Percentiles rank a stretch among this genome's conserved stretches.
Conservation (phyloP, 1,140 invertebrate species). For the Neodiprion fabricii region DNA sequence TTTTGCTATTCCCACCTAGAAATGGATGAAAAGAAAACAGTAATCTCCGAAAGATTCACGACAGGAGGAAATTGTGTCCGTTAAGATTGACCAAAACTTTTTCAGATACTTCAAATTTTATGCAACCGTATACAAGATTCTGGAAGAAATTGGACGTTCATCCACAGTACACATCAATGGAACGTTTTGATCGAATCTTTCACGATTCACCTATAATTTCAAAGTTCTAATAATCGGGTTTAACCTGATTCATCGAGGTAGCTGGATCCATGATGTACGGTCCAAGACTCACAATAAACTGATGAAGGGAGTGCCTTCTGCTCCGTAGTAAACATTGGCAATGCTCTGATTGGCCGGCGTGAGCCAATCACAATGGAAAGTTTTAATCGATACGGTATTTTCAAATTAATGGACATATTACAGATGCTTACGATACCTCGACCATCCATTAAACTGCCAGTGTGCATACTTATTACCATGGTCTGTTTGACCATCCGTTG, state of each 20-base stretch:
- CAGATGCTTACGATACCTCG: background rate
- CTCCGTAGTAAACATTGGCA: background rate
- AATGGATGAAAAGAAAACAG: slow-evolving; percentile 8
- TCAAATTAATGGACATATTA: slow-evolving; percentile 1
- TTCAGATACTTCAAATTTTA: too few species aligned
- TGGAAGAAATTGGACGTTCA: background rate
- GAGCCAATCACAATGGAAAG: background rate
- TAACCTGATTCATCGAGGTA: background rate
- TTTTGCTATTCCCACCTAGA: slow-evolving; percentile 34
- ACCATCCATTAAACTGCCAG: background rate
- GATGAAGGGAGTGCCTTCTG: background rate
- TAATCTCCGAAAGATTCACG: too few species aligned
- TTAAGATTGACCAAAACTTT: too few species aligned
- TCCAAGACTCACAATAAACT: background rate
- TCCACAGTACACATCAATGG: too few species aligned
- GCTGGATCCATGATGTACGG: background rate
- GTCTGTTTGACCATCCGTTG: background rate
- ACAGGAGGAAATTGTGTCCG: too few species aligned
- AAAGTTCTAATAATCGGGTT: background rate
- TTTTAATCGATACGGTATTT: background rate
- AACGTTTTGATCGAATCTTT: too few species aligned
- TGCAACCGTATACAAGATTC: background rate
- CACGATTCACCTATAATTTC: background rate
- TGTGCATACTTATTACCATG: background rate
- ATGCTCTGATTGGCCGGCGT: background rate